Percentiles rank a stretch among this genome's conserved stretches.
phyloP scores from a whole-genome alignment of 1,140 invertebrate genomes.

The Asobara japonica region DNA sequence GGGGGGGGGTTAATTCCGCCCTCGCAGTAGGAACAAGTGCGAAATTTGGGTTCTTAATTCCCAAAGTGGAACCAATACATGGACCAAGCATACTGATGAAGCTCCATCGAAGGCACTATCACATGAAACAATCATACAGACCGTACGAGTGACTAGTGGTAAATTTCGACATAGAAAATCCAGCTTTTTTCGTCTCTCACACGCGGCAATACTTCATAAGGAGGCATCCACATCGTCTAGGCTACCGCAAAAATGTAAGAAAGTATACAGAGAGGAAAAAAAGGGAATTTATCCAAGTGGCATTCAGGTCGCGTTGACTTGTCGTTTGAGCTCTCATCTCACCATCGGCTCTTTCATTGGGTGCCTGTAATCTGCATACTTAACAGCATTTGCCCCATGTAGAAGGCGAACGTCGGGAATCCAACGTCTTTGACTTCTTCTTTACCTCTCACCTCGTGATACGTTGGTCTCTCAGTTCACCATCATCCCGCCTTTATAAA shows the following conservation, averaged over 20 bases:
- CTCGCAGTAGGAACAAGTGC: too few relatives aligned
- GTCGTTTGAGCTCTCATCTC: constrained; percentile 12
- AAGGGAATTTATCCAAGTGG: background rate
- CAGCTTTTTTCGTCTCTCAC: too few relatives aligned
- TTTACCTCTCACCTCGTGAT: constrained; percentile 21
- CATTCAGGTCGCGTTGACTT: constrained; percentile 16
- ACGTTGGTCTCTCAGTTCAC: background rate
- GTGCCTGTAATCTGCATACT: constrained; percentile 11
- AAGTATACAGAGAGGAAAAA: background rate
- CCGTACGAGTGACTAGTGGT: background rate
- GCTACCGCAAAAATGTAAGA: too few relatives aligned
- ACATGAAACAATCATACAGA: background rate
- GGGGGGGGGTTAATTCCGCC: too few relatives aligned
- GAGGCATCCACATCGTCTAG: too few relatives aligned
- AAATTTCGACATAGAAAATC: too few relatives aligned
- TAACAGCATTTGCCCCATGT: constrained; percentile 8
- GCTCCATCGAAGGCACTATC: too few relatives aligned
- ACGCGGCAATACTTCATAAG: too few relatives aligned
- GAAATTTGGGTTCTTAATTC: too few relatives aligned
- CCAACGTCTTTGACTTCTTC: constrained; percentile 3
- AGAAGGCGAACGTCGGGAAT: constrained; percentile 6
- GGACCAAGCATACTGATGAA: too few relatives aligned
- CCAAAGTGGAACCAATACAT: too few relatives aligned
- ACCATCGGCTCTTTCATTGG: constrained; percentile 2
- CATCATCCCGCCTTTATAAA: background rate